A percentile compares a stretch with the other conserved stretches of the same genome.
Evolutionary conservation across 2,888 invertebrate species (phyloP).

Genomic region (Tromatobia lineatoria): DNA sequence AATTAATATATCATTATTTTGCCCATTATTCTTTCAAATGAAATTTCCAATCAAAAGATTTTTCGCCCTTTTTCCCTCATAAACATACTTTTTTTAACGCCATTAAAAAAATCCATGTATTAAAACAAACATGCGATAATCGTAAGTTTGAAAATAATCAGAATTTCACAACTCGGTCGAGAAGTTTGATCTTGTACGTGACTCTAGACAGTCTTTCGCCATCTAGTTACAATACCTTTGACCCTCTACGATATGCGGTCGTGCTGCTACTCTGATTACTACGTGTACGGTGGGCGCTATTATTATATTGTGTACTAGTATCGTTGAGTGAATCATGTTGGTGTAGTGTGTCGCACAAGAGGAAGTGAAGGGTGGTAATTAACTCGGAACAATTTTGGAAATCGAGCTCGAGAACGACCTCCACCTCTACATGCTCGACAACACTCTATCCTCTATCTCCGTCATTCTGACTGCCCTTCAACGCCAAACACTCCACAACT

Average conservation of each 20-base stretch:
- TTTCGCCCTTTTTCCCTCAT: too few relatives aligned
- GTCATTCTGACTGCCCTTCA: not conserved
- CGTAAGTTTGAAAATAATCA: too few relatives aligned
- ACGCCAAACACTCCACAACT: not conserved
- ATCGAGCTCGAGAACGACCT: not conserved
- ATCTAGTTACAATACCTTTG: not conserved
- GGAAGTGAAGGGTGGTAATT: conserved; percentile 1
- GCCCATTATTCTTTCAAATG: too few relatives aligned
- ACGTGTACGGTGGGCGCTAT: not conserved
- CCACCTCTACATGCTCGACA: not conserved
- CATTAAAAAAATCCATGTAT: too few relatives aligned
- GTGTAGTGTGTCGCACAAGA: not conserved
- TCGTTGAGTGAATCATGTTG: not conserved
- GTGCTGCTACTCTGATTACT: not conserved
- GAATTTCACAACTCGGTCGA: too few relatives aligned
- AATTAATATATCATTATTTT: too few relatives aligned
- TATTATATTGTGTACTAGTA: not conserved
- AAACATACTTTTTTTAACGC: too few relatives aligned
- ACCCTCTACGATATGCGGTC: not conserved
- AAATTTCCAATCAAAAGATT: too few relatives aligned
- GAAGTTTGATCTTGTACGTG: too few relatives aligned
- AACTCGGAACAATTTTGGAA: conserved; percentile 18
- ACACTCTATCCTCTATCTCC: not conserved
- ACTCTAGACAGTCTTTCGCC: too few relatives aligned
- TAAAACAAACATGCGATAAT: too few relatives aligned